These are phyloP conservation scores for Leuciscus waleckii DNA, from an alignment of 2,797 vertebrate species.

Conservation along the genomic window DNA sequence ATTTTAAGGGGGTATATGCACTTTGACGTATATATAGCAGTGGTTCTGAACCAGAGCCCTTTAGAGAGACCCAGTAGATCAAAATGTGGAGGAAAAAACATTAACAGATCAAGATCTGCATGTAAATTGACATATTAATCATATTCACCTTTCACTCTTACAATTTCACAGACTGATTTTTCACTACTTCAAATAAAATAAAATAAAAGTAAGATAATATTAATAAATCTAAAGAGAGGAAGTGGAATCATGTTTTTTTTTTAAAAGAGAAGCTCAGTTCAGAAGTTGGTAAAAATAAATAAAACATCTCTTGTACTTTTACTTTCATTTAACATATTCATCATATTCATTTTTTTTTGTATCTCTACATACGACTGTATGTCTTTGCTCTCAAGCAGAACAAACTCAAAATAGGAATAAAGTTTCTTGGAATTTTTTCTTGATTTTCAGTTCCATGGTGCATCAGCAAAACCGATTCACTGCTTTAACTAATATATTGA, in stretches of 20 bases:
- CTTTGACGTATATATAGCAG: background rate
- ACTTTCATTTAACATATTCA: background rate
- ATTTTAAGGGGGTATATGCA: background rate
- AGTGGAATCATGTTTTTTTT: background rate
- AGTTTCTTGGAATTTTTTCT: background rate
- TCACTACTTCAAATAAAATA: background rate
- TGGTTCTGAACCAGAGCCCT: background rate
- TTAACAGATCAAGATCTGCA: background rate
- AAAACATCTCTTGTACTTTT: background rate
- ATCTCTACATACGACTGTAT: no score
- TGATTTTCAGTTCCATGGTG: background rate
- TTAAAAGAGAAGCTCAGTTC: background rate
- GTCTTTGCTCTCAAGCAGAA: background rate
- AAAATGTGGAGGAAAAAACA: background rate
- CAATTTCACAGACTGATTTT: background rate
- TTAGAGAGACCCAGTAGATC: background rate
- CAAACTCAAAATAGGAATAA: background rate
- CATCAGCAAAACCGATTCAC: background rate
- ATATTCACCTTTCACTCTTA: background rate
- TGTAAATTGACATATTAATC: background rate
- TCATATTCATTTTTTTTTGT: no score
- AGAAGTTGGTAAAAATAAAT: background rate
- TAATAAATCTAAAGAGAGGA: background rate
- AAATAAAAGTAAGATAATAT: background rate
- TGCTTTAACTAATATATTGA: constrained; percentile 1